These are phyloP conservation scores for Furcifer pardalis DNA, from an alignment of 2,797 vertebrate species.

Conservation along the genomic window DNA sequence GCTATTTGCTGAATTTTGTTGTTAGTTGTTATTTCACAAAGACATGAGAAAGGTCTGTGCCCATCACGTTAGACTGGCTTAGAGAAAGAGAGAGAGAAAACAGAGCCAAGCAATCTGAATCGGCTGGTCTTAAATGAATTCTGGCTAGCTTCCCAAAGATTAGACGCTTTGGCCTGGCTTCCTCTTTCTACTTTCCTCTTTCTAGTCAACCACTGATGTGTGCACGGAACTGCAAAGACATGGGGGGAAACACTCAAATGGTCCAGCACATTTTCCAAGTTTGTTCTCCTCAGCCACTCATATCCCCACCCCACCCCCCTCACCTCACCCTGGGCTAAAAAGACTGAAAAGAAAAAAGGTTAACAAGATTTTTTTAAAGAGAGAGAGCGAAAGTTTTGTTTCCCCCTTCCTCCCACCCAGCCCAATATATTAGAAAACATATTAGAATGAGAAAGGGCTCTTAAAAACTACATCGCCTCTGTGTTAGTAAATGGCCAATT, in stretches of 20 bases:
- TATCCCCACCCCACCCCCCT: slow-evolving; percentile 26
- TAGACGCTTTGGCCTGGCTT: slow-evolving; percentile 66
- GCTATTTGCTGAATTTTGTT: slow-evolving; percentile 75
- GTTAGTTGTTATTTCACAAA: slow-evolving; percentile 77
- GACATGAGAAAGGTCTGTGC: slow-evolving; percentile 77
- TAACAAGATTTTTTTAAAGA: slow-evolving; percentile 24
- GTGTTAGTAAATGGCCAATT: slow-evolving; percentile 31
- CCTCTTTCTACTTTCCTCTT: slow-evolving; percentile 65
- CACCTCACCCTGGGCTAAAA: not conserved
- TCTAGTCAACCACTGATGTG: slow-evolving; percentile 78
- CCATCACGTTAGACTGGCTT: slow-evolving; percentile 77
- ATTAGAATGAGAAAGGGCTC: slow-evolving; percentile 43
- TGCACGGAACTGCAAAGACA: slow-evolving; percentile 63
- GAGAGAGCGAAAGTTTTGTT: not conserved
- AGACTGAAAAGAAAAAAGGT: slow-evolving; percentile 8
- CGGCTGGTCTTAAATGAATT: slow-evolving; percentile 64
- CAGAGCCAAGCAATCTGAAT: slow-evolving; percentile 56
- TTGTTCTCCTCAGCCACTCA: slow-evolving; percentile 48
- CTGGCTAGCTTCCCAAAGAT: slow-evolving; percentile 75
- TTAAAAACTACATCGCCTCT: slow-evolving; percentile 32
- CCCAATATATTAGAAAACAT: slow-evolving; percentile 31
- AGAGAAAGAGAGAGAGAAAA: slow-evolving; percentile 12
- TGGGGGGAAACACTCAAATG: slow-evolving; percentile 55
- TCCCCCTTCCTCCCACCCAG: not conserved
- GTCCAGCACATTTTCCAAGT: slow-evolving; percentile 70